Evolutionary conservation across 37 sponge, comb jelly and placozoan species (phyloP).

Genomic region (Dysidea cf. avara): DNA sequence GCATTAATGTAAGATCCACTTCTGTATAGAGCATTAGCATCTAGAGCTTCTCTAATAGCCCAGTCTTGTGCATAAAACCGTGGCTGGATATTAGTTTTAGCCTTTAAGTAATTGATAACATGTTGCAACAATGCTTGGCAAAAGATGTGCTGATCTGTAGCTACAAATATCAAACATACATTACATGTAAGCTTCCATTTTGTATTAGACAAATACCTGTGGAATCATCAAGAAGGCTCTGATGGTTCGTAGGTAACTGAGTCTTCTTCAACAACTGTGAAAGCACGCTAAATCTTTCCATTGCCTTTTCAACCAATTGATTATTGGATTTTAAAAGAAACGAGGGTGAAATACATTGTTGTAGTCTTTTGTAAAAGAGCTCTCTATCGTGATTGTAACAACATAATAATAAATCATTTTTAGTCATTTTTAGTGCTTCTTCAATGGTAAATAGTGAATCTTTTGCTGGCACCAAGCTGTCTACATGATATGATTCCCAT

Average conservation of each 20-base stretch:
- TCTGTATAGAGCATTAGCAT: constrained; percentile 13
- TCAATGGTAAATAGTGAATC: not conserved
- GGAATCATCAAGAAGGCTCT: no score
- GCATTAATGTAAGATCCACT: constrained; percentile 19
- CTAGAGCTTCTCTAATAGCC: constrained; percentile 15
- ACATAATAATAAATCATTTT: constrained; percentile 10
- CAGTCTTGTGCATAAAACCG: not conserved
- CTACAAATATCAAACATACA: no score
- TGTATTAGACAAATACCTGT: no score
- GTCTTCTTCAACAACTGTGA: no score
- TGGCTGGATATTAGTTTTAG: not conserved
- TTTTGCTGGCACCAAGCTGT: constrained; percentile 19
- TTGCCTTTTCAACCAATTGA: no score
- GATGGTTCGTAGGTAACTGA: no score
- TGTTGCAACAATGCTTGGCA: not conserved
- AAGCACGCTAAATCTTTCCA: no score
- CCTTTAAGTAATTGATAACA: not conserved
- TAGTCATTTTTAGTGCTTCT: not conserved
- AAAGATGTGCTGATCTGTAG: not conserved
- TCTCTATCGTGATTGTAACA: not conserved
- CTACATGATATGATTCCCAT: constrained; percentile 20
- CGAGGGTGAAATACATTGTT: no score
- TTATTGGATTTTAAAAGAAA: no score
- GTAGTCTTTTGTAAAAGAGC: no score
- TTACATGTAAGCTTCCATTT: no score